Base-by-base conservation (phyloP, 2,888 invertebrate genomes). In the Elysia crispata region DNA sequence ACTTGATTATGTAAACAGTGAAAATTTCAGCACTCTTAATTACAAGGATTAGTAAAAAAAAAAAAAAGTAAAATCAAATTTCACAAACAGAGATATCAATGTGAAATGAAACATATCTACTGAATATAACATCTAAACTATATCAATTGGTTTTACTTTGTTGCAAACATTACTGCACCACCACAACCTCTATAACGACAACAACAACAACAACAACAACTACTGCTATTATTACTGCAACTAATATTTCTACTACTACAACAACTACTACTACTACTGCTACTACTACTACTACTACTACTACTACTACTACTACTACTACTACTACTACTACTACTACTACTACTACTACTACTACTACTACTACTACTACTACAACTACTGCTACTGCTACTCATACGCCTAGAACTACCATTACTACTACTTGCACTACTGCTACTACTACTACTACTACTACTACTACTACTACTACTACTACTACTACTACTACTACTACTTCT, bases 361-460 rank as follows among this genome's bases (percentile, higher is more conserved):
- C 20, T 69, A 18, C 69, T 69, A 18, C 69, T 69, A 11, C 69
- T 31, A 18, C 69, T 31, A 18, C 69, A 20, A 18, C 69, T 11
- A 25, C 69, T 31, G 11, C 31, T 69, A 18, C 69, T 69, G 11
- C 69, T 25, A 25, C 69, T 69, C 11, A 28, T 69, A 18, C 69
- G 25, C 6, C 69, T 69, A 18, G 30, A 30, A 25, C 69, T 69
- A 18, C 69, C 11, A 25, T 31, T 69, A 18, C 69, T 69, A n/a
- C n/a, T n/a, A n/a, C n/a, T n/a, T n/a, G n/a, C n/a, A n/a, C n/a
- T n/a, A n/a, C n/a, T n/a, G n/a, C 69, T 69, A 25, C 69, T 69
- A 25, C 69, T 69, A 25, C 69, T 69, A 25, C 69, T 69, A 25
- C 69, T n/a, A n/a, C n/a, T n/a, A n/a, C n/a, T n/a, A n/a, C n/a